Percentiles rank a stretch among this genome's conserved stretches.
Conservation (phyloP, 2,888 invertebrate species). For the Tetranychus truncatus region DNA sequence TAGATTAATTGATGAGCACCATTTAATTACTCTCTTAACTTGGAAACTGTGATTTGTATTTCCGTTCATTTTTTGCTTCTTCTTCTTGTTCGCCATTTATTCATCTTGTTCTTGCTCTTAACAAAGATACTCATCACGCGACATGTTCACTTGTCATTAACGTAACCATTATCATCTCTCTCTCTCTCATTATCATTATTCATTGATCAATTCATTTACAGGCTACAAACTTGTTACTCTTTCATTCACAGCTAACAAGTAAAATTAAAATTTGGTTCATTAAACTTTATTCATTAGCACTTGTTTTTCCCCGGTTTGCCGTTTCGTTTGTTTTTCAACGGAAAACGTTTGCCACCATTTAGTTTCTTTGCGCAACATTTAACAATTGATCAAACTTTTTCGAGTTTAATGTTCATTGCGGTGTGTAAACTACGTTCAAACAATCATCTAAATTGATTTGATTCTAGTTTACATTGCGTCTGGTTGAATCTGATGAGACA, state of each 20-base stretch:
- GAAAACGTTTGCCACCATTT: too few relatives aligned
- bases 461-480: too few relatives aligned
- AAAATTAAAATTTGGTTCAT: too few relatives aligned
- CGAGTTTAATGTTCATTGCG: too few relatives aligned
- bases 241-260: background rate
- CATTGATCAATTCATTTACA: background rate
- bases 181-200: background rate
- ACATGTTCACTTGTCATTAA: background rate
- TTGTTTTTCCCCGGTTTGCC: too few relatives aligned
- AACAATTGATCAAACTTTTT: too few relatives aligned
- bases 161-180: background rate
- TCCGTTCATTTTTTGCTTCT: background rate
- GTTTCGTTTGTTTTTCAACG: too few relatives aligned
- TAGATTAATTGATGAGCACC: conserved; percentile 1
- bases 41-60: background rate
- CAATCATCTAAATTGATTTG: too few relatives aligned
- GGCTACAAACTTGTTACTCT: background rate
- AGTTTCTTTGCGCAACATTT: too few relatives aligned
- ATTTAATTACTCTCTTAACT: background rate
- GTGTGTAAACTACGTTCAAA: too few relatives aligned
- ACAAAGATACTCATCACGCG: conserved; percentile 1
- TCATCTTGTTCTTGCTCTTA: background rate
- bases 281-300: too few relatives aligned
- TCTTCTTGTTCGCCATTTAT: background rate
- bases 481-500: too few relatives aligned